Evolutionary conservation across 2,888 invertebrate genomes (phyloP).

Genomic region (Heteromyza rotundicornis): DNA sequence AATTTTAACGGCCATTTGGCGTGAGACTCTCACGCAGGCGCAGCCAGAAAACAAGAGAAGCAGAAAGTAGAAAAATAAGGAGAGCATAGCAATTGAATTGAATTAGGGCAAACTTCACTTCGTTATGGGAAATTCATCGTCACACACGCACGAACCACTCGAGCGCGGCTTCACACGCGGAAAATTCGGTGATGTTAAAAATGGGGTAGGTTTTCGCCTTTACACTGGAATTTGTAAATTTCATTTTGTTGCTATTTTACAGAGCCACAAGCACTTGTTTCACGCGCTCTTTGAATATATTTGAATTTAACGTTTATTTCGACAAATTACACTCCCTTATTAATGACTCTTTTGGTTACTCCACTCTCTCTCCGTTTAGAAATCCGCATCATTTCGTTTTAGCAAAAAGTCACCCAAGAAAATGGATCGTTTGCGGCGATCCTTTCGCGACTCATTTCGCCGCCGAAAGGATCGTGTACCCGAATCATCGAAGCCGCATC

Average conservation of each 20-base stretch:
- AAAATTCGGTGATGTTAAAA: constrained; percentile 63
- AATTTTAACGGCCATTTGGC: not conserved
- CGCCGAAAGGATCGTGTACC: constrained; percentile 87
- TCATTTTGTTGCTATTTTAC: not conserved
- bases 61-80: constrained; percentile 5
- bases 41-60: not conserved
- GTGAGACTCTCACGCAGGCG: not conserved
- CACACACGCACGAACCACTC: constrained; percentile 81
- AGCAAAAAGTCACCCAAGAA: constrained; percentile 72
- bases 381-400: constrained; percentile 65
- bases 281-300: constrained; percentile 29
- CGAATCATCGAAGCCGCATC: constrained; percentile 94
- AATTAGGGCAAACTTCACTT: constrained; percentile 30
- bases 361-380: constrained; percentile 60
- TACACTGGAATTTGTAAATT: no score
- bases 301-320: constrained; percentile 6
- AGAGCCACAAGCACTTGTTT: constrained; percentile 49
- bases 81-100: not conserved
- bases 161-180: constrained; percentile 69
- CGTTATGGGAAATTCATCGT: constrained; percentile 82
- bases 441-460: constrained; percentile 93
- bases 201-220: constrained; percentile 63
- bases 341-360: constrained; percentile 12
- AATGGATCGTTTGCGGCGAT: constrained; percentile 88
- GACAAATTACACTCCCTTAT: constrained; percentile 8